These are phyloP conservation scores for Yasuhikotakia modesta DNA, from an alignment of 2,797 vertebrate genomes.

Conservation along the genomic window DNA sequence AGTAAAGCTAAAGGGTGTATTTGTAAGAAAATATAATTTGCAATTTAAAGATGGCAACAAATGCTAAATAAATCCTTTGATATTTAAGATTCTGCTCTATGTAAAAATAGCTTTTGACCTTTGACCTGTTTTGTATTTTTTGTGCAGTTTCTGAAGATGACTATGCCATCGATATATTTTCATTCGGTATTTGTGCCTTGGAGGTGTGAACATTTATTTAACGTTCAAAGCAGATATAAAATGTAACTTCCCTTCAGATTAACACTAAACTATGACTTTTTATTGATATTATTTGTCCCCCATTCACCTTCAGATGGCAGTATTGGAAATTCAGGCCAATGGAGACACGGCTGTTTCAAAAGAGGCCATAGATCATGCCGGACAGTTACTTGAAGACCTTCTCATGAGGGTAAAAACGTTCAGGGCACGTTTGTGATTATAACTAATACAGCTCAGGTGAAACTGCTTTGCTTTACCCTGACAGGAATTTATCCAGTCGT, in stretches of 20 bases:
- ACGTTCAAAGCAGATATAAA: neutral
- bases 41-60: too few relatives aligned
- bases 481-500: conserved; percentile 93
- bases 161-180: conserved; percentile 83
- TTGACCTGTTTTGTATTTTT: neutral
- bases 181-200: conserved; percentile 83
- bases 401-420: conserved; percentile 85
- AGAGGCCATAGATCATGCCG: conserved; percentile 85
- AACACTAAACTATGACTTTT: neutral
- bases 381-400: conserved; percentile 87
- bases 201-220: conserved; percentile 70
- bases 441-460: neutral
- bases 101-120: neutral
- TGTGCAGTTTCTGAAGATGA: conserved; percentile 74
- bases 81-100: neutral
- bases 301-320: conserved; percentile 76
- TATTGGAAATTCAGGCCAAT: conserved; percentile 92
- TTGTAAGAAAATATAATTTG: too few relatives aligned
- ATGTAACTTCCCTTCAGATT: neutral
- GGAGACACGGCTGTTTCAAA: conserved; percentile 88
- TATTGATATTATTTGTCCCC: neutral
- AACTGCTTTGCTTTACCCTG: neutral
- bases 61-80: too few relatives aligned
- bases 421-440: neutral
- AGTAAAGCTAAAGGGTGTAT: too few relatives aligned